Conservation (phyloP, 53 echinoderm and acorn worm genomes). For the Pentamera pediparva region DNA sequence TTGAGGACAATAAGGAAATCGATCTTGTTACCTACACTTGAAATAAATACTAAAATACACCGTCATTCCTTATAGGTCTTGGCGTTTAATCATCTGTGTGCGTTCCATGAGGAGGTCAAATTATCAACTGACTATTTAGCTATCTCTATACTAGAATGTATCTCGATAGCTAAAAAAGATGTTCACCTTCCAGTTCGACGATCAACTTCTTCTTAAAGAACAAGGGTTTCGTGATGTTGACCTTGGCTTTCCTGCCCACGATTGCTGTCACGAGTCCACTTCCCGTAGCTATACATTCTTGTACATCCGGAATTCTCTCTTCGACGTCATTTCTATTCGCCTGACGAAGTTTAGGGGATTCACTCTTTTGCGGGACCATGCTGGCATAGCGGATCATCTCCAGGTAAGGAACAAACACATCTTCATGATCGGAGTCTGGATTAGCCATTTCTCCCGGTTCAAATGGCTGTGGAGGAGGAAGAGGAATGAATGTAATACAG, state of each 20-base stretch:
- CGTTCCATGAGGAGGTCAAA: no score
- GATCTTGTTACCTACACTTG: no score
- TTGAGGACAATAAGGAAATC: no score
- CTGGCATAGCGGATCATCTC: conserved; percentile 67
- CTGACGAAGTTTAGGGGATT: no score
- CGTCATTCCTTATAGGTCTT: no score
- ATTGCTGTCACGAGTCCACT: conserved; percentile 88
- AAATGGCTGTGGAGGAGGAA: conserved; percentile 63
- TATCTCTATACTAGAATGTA: no score
- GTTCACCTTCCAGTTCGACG: conserved; percentile 59
- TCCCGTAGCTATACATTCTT: conserved; percentile 85
- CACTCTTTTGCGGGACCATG: conserved; percentile 26
- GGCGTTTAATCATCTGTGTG: no score
- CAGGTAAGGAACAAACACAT: conserved; percentile 53
- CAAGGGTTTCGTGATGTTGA: no score
- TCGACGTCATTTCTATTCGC: neutral
- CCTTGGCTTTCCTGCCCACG: conserved; percentile 72
- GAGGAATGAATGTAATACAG: no score
- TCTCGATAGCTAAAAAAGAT: no score
- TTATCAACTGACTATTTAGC: no score
- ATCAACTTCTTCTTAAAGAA: conserved; percentile 74
- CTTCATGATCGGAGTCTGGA: conserved; percentile 42
- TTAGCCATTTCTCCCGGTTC: conserved; percentile 72
- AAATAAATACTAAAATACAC: no score
- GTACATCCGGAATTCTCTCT: conserved; percentile 20